A percentile compares a stretch with the other conserved stretches of the same genome.
Evolutionary conservation across 2,797 vertebrate species (phyloP).

Genomic region (Corythornis leucogaster): DNA sequence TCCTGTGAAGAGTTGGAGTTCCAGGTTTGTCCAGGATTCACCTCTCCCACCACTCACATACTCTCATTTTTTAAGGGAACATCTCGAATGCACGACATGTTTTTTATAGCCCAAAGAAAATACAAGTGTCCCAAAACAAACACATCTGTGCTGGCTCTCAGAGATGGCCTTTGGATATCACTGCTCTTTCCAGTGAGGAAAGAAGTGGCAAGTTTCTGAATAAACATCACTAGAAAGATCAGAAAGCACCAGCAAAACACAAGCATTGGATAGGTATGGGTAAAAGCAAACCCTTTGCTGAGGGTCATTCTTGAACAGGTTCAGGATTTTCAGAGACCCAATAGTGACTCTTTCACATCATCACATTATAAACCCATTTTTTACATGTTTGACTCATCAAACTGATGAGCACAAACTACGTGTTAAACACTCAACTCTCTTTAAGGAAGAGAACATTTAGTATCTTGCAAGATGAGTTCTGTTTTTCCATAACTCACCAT

Average conservation of each 20-base stretch:
- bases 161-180: background rate
- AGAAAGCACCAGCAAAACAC: background rate
- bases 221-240: background rate
- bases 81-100: background rate
- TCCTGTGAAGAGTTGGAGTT: background rate
- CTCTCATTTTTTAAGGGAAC: background rate
- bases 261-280: background rate
- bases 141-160: background rate
- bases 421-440: fast-evolving
- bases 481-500: background rate
- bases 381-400: background rate
- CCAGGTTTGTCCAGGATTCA: background rate
- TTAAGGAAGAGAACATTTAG: background rate
- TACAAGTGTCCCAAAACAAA: background rate
- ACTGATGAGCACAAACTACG: background rate
- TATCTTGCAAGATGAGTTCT: background rate
- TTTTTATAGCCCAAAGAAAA: background rate
- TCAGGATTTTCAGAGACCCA: background rate
- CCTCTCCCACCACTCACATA: background rate
- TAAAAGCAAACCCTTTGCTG: background rate
- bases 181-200: background rate
- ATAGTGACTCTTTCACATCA: background rate
- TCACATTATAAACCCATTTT: background rate
- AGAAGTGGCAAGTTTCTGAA: background rate
- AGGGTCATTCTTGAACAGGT: background rate